phyloP scores from a whole-genome alignment of 2,888 invertebrate genomes.

The Campoplex capitator region DNA sequence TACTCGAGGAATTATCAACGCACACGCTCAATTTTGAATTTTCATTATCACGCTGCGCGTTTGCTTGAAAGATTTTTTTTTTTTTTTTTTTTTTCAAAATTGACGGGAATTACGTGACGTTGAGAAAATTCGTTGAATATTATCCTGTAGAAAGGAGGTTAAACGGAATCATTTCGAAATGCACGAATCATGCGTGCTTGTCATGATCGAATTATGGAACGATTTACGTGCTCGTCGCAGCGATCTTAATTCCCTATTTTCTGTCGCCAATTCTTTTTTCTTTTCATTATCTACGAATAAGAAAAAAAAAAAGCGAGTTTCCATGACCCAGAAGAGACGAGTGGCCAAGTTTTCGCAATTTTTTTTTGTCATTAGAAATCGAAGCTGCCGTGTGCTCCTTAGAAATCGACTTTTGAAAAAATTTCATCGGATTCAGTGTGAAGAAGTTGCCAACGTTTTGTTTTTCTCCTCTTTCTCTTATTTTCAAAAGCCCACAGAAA shows the following conservation, averaged over 20 bases:
- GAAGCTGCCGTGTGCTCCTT: neutral
- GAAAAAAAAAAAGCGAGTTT: conserved; percentile 23
- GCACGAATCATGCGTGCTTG: neutral
- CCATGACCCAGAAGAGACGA: conserved; percentile 30
- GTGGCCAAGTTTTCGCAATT: neutral
- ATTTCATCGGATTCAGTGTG: neutral
- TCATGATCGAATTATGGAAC: conserved; percentile 38
- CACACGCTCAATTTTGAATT: neutral
- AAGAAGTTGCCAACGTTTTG: neutral
- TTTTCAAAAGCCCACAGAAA: neutral
- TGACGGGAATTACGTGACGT: conserved; percentile 11
- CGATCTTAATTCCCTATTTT: neutral
- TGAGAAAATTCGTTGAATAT: neutral
- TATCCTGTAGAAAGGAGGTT: conserved; percentile 36
- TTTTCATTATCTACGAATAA: neutral
- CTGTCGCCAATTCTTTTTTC: neutral
- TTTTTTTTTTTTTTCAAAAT: neutral
- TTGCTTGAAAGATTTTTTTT: no score
- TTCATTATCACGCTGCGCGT: neutral
- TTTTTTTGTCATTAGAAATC: neutral
- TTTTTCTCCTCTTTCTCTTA: neutral
- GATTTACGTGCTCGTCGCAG: conserved; percentile 26
- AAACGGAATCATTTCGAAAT: conserved; percentile 29
- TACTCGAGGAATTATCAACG: neutral
- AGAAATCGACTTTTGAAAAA: neutral